Evolutionary conservation across 2,888 invertebrate species (phyloP), one percentile per base, ranked within the genome.

Genomic region (Aleiodes alternator): DNA sequence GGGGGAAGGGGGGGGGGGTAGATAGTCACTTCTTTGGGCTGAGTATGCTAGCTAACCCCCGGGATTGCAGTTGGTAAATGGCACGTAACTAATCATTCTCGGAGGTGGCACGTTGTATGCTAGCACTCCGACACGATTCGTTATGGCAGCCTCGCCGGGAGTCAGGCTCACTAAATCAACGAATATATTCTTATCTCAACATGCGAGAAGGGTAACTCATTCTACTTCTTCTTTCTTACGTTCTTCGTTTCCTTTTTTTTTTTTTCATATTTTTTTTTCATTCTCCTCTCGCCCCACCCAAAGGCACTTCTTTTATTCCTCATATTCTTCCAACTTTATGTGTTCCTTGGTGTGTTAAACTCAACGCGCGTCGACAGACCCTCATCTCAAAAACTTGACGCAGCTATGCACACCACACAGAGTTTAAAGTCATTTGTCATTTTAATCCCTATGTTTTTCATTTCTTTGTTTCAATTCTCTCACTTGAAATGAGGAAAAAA

Each of bases 1-100:
- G 0, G 38, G 8, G 3, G 38, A 3, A 4, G 38, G 38, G 8
- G 72, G 53, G 38, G 34, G 34, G 23, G 34, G 48, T 56, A 55
- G 71, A 16, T 53, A 31, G 16, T 31, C 64, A 68, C 74, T 50
- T 69, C 64, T 66, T 64, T 48, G 7, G 55, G 8, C 29, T 43
- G 64, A 57, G 57, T 64, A 56, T 57, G 59, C 69, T 76, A 73
- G 70, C 78, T 53, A 73, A 59, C 75, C 73, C 64, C 69, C 51
- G 72, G 75, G 75, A 73, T 76, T 76, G 78, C 76, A 64, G 75
- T 78, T 76, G 78, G 78, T 76, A 80, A 80, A 80, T 80, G 76
- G 78, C 64, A 73, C 72, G 77, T 76, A 78, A 80, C 78, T 78
- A 80, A 78, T 78, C 77, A 80, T 80, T 76, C 77, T 76, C 71